A percentile compares a stretch with the other conserved stretches of the same genome.
Conservation (phyloP, 2,113 vertebrate species). For the Malurus elegans region DNA sequence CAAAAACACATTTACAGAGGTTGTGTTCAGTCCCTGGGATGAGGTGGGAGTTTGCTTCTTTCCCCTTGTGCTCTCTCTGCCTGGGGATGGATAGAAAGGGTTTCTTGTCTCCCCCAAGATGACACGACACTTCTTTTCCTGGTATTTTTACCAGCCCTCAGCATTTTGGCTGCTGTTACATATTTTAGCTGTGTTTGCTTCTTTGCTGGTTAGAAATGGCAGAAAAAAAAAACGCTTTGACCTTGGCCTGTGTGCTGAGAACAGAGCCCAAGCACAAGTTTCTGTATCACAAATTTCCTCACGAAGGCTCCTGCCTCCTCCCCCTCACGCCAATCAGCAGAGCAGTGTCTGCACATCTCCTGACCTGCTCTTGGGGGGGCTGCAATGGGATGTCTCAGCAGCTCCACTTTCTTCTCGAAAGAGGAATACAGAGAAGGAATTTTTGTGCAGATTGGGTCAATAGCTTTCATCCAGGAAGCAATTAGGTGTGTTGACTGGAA, state of each 20-base stretch:
- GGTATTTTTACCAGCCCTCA: neutral
- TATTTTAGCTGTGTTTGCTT: conserved; percentile 18
- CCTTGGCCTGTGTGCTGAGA: conserved; percentile 60
- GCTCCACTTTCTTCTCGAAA: neutral
- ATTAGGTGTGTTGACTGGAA: neutral
- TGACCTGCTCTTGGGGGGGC: fast-evolving
- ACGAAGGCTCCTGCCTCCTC: neutral
- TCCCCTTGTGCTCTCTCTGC: neutral
- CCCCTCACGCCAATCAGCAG: neutral
- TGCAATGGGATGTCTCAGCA: fast-evolving
- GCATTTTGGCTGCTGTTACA: neutral
- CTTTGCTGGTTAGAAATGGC: conserved; percentile 15
- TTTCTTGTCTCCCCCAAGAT: neutral
- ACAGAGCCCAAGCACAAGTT: neutral
- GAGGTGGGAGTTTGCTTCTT: neutral
- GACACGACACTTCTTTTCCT: neutral
- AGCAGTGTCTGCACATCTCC: fast-evolving
- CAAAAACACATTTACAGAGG: neutral
- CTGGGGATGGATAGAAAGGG: no score
- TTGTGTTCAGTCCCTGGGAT: neutral
- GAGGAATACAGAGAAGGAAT: neutral
- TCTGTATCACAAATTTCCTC: conserved; percentile 43
- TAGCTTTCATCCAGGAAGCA: neutral
- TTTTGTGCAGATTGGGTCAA: neutral
- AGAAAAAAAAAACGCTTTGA: conserved; percentile 49